These are phyloP conservation scores for Symphodus melops DNA, from an alignment of 2,113 vertebrate genomes.

Conservation along the genomic window DNA sequence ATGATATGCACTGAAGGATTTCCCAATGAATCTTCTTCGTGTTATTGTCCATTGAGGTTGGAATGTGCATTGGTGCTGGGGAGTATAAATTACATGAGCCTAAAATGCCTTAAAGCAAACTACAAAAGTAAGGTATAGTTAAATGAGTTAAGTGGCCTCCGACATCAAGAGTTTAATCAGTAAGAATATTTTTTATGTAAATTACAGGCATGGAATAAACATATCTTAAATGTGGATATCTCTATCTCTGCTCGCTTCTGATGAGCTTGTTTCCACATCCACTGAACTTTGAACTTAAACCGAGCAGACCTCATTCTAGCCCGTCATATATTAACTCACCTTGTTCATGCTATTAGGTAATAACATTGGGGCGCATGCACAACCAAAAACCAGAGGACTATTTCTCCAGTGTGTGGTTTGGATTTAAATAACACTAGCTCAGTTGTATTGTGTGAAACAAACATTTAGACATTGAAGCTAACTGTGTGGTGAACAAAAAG, in stretches of 20 bases:
- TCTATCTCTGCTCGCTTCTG: background rate
- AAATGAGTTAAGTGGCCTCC: background rate
- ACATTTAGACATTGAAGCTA: background rate
- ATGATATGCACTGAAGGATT: too few species aligned
- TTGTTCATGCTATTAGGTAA: conserved; percentile 36
- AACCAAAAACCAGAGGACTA: conserved; percentile 1
- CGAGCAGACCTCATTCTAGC: conserved; percentile 20
- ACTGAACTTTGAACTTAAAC: conserved; percentile 68
- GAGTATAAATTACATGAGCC: too few species aligned
- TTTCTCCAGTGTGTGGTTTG: background rate
- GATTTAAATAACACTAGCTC: background rate
- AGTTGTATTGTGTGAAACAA: conserved; percentile 1
- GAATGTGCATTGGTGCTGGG: too few species aligned
- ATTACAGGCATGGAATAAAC: background rate
- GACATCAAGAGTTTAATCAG: too few species aligned
- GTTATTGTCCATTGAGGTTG: too few species aligned
- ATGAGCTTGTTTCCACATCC: conserved; percentile 25
- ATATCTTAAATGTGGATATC: too few species aligned
- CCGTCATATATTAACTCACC: conserved; percentile 73
- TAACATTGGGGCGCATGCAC: conserved; percentile 9
- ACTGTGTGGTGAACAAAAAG: conserved; percentile 30
- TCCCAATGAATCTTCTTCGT: too few species aligned
- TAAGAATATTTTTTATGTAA: background rate
- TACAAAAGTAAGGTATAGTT: too few species aligned
- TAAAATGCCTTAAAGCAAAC: too few species aligned